phyloP scores from a whole-genome alignment of 2,113 vertebrate genomes.

The Edolisoma coerulescens region DNA sequence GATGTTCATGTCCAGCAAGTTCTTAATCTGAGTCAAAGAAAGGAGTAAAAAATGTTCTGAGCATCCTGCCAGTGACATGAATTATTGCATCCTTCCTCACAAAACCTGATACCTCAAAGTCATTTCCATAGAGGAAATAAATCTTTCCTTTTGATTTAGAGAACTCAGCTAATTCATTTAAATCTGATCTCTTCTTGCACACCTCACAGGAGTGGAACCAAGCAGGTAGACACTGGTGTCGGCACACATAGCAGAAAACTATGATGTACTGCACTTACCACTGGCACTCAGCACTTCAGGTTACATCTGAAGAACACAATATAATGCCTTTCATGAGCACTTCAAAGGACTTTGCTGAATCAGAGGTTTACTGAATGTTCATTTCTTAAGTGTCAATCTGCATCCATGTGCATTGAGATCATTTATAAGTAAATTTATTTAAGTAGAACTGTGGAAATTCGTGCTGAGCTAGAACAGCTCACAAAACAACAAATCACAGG shows the following conservation, averaged over 20 bases:
- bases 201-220: background rate
- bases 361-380: background rate
- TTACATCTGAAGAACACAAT: background rate
- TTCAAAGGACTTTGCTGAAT: background rate
- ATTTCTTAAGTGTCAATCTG: background rate
- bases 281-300: background rate
- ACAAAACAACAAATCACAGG: background rate
- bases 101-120: background rate
- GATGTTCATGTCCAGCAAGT: conserved; percentile 38
- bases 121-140: background rate
- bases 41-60: background rate
- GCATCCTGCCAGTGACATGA: background rate
- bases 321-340: background rate
- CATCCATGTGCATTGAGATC: background rate
- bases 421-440: background rate
- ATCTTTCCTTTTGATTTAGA: background rate
- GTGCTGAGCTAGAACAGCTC: background rate
- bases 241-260: background rate
- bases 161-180: background rate
- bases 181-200: background rate
- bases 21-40: conserved; percentile 47
- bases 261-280: background rate
- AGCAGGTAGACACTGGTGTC: background rate
- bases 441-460: background rate
- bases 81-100: background rate